Base-by-base conservation (phyloP, 2,888 invertebrate genomes). In the Helicoverpa assulta region DNA sequence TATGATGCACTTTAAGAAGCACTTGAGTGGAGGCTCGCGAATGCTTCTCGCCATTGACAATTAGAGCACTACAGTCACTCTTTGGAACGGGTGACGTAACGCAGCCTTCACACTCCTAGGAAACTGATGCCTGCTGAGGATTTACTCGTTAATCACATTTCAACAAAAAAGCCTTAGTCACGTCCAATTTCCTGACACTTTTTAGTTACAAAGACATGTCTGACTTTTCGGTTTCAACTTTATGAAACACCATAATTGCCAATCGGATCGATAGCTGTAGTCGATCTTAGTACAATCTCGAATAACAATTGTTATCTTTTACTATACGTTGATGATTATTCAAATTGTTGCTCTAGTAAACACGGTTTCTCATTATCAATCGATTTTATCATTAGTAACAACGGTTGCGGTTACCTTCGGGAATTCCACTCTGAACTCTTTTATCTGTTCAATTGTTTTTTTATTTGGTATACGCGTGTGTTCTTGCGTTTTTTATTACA, bases 61-160 rank as follows among this genome's bases (percentile, higher is more conserved):
- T 90, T 89, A 93, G 95, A 94, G 94, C 95, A 91, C 85, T 88
- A 89, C 93, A 86, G 74, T 89, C 94, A 90, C 86, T 85, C 85
- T 76, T 85, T 91, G 94, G 91, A 94, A 95, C 94, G 90, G 78
- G 67, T 94, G 92, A 94, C 89, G 95, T 93, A 94, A 94, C 75
- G 78, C 86, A 92, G 91, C 93, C 94, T 93, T 94, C 93, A 92
- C 91, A 92, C 89, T 84, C 81, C 78, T 78, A 85, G 80, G 68
- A 72, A 14, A 60, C 43, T 85, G 70, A 83, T 70, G 76, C 64
- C 62, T 67, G 55, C 58, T 65, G 57, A 68, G 64, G 67, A 70
- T 58, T 71, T 70, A 54, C 66, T 63, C 57, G 29, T 51, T 73
- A 50, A 67, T 64, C 62, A 66, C 18, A 33, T 12, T 55, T 55